Conservation (phyloP, 1,140 invertebrate species). For the Neodiprion virginianus region DNA sequence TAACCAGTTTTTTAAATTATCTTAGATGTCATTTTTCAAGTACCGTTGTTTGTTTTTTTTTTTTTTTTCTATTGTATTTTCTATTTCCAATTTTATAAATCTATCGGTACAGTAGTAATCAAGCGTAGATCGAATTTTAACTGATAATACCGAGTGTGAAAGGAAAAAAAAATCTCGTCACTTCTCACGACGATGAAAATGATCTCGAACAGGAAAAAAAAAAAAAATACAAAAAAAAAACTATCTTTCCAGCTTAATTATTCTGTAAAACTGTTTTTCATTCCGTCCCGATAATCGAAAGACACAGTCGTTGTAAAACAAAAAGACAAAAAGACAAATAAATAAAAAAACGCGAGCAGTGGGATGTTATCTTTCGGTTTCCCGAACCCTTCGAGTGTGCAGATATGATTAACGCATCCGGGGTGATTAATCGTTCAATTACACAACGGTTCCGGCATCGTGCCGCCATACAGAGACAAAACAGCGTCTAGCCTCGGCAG, state of each 20-base stretch:
- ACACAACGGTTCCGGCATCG: too few species aligned
- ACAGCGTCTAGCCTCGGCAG: slow-evolving; percentile 38
- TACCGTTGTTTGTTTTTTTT: too few species aligned
- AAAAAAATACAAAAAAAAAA: slow-evolving; percentile 10
- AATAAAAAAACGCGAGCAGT: not conserved
- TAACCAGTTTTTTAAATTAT: too few species aligned
- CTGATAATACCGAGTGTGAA: too few species aligned
- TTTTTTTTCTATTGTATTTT: too few species aligned
- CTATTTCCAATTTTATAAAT: too few species aligned
- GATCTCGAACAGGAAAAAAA: not conserved
- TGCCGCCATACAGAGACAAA: slow-evolving; percentile 28
- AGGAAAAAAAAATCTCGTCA: too few species aligned
- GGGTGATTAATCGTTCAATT: not conserved
- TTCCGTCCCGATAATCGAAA: slow-evolving; percentile 10
- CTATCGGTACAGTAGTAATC: too few species aligned
- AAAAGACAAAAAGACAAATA: slow-evolving; percentile 23
- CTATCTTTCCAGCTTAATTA: not conserved
- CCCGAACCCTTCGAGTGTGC: not conserved
- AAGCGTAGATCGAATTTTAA: too few species aligned
- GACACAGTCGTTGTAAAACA: not conserved
- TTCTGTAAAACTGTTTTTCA: too few species aligned
- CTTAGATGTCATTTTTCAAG: too few species aligned
- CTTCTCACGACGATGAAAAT: too few species aligned
- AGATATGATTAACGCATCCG: not conserved
- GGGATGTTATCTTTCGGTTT: slow-evolving; percentile 8